Evolutionary conservation across 2,888 invertebrate genomes (phyloP), one percentile per base, ranked within the genome.

Genomic region (Argyra leucocephala): DNA sequence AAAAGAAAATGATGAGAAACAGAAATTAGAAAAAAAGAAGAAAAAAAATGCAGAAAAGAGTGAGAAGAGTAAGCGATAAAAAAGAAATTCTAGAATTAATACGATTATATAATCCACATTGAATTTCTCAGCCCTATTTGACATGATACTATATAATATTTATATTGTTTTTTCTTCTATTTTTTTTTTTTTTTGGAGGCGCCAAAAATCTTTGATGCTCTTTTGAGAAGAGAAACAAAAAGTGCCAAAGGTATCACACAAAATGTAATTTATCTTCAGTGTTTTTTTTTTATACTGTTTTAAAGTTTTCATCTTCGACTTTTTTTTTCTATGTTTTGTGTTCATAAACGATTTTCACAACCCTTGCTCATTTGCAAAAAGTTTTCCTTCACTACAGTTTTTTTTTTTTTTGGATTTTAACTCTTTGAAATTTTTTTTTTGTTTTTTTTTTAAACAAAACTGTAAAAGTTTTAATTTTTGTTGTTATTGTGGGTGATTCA

Each of bases 211-310:
- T 71, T 70, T 67, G 63, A 62, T 66, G 58, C 61, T 63, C 58
- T 65, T 66, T 67, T 66, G 66, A 66, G 66, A 67, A 64, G 67
- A 70, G 70, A 71, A 71, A 71, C 71, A 71, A 71, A 71, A 71
- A 71, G 69, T 71, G 70, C 71, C 71, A 71, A 71, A 71, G 71
- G 71, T 71, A 71, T 71, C 71, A 71, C 71, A 69, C 71, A 71
- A 71, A 70, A 71, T 71, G 70, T 71, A 71, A 71, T 71, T 71
- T 71, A 71, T 71, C 67, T 65, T 21, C 10, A 22, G 5, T 58
- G 24, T 61, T 60, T 60, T 60, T 26, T 15, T 26, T 22, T 61
- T 61, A 58, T 22, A 58, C 9, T 22, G 12, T 24, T 23, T 61
- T 24, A 61, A 61, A 61, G 61, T 61, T 61, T 60, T 24, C 2